These are phyloP conservation scores for Camelus dromedarius DNA, from an alignment of 2,113 vertebrate genomes.

Conservation along the genomic window DNA sequence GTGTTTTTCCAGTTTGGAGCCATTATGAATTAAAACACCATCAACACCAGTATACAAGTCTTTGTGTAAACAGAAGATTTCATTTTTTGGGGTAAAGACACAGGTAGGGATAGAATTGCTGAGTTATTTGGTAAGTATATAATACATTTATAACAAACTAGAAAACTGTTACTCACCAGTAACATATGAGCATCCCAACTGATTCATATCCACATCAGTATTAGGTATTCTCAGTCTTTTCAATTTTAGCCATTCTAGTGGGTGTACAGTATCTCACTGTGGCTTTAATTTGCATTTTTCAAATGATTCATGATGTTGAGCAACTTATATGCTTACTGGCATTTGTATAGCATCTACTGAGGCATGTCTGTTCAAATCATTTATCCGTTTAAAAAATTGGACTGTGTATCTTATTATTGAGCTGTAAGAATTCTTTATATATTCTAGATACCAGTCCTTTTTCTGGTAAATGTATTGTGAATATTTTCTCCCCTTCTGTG, in stretches of 20 bases:
- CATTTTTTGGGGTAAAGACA: background rate
- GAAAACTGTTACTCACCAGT: background rate
- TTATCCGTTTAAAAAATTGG: background rate
- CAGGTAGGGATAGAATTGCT: background rate
- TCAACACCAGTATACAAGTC: background rate
- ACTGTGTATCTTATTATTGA: background rate
- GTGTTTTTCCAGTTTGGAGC: background rate
- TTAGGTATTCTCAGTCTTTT: background rate
- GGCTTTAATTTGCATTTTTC: constrained; percentile 23
- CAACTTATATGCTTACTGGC: constrained; percentile 7
- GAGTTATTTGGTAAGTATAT: background rate
- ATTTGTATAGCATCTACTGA: background rate
- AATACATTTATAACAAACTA: constrained; percentile 12
- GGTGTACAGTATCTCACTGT: background rate
- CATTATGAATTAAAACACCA: constrained; percentile 12
- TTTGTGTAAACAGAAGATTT: background rate
- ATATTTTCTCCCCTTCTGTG: background rate
- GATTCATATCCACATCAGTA: background rate
- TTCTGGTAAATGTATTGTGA: background rate
- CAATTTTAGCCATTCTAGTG: background rate
- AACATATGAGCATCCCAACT: background rate
- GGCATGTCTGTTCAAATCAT: constrained; percentile 8
- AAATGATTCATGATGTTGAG: background rate
- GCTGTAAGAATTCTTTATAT: background rate
- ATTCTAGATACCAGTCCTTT: background rate